Evolutionary conservation across 2,888 invertebrate genomes (phyloP).

Genomic region (Rugalucina vietnamica): DNA sequence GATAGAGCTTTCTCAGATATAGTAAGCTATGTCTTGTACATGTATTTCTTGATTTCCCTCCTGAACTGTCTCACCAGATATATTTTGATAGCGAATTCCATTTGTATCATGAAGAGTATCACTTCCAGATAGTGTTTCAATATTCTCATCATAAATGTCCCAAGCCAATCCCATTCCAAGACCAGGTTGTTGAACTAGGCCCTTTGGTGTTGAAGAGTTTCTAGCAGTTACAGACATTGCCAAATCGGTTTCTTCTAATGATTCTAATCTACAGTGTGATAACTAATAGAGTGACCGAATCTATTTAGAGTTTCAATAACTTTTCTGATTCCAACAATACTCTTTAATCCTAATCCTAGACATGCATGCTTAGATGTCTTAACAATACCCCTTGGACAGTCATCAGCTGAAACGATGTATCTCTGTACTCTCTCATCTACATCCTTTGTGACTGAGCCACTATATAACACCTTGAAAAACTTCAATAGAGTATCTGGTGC

Average conservation of each 20-base stretch:
- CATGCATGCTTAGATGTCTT: constrained; percentile 43
- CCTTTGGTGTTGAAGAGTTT: constrained; percentile 36
- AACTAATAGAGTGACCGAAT: constrained; percentile 40
- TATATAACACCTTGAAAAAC: constrained; percentile 12
- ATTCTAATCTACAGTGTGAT: constrained; percentile 33
- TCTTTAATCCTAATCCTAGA: constrained; percentile 50
- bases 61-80: not conserved
- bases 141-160: constrained; percentile 58
- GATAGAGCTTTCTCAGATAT: no score
- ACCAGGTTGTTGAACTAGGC: constrained; percentile 20
- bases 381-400: not conserved
- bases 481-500: not conserved
- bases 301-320: constrained; percentile 47
- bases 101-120: constrained; percentile 58
- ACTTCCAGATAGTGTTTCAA: constrained; percentile 51
- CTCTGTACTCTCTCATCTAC: not conserved
- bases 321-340: constrained; percentile 36
- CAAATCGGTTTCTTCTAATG: constrained; percentile 47
- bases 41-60: no score
- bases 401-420: constrained; percentile 11
- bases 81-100: constrained; percentile 56
- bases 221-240: constrained; percentile 16
- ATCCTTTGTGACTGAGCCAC: not conserved
- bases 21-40: no score
- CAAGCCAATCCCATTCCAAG: constrained; percentile 44